Conservation (phyloP, 2,797 vertebrate species). For the Rhinichthys osculus region DNA sequence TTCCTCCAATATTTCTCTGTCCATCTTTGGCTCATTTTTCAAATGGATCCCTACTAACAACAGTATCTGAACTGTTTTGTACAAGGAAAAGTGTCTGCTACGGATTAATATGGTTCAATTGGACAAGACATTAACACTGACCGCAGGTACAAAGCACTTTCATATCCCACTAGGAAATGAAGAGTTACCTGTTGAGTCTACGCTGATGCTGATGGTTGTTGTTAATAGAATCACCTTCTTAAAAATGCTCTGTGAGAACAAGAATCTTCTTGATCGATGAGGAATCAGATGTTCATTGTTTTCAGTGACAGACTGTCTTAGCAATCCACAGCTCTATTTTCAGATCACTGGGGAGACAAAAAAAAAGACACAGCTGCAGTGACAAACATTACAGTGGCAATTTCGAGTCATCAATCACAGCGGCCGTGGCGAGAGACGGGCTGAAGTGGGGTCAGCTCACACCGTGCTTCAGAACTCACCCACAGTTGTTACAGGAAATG, state of each 20-base stretch:
- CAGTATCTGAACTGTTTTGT: slow-evolving; percentile 70
- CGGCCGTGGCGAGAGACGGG: slow-evolving; percentile 8
- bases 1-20: not conserved
- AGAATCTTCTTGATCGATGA: slow-evolving; percentile 33
- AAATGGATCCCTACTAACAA: not conserved
- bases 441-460: slow-evolving; percentile 46
- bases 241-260: not conserved
- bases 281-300: slow-evolving; percentile 39
- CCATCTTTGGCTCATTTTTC: slow-evolving; percentile 22
- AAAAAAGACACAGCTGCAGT: slow-evolving; percentile 33
- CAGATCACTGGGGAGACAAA: slow-evolving; percentile 31
- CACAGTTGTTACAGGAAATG: slow-evolving; percentile 48
- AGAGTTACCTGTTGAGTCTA: slow-evolving; percentile 7
- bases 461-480: slow-evolving; percentile 30
- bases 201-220: not conserved
- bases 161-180: not conserved
- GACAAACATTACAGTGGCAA: slow-evolving; percentile 47
- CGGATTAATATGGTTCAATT: slow-evolving; percentile 1
- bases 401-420: slow-evolving; percentile 56
- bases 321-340: slow-evolving; percentile 53
- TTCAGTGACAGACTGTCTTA: slow-evolving; percentile 8
- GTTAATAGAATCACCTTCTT: slow-evolving; percentile 21
- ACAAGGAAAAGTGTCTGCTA: slow-evolving; percentile 65
- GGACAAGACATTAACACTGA: not conserved
- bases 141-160: not conserved